A percentile compares a stretch with the other conserved stretches of the same genome.
Evolutionary conservation across 1,140 invertebrate genomes (phyloP).

Genomic region (Alviniconcha marisindica): DNA sequence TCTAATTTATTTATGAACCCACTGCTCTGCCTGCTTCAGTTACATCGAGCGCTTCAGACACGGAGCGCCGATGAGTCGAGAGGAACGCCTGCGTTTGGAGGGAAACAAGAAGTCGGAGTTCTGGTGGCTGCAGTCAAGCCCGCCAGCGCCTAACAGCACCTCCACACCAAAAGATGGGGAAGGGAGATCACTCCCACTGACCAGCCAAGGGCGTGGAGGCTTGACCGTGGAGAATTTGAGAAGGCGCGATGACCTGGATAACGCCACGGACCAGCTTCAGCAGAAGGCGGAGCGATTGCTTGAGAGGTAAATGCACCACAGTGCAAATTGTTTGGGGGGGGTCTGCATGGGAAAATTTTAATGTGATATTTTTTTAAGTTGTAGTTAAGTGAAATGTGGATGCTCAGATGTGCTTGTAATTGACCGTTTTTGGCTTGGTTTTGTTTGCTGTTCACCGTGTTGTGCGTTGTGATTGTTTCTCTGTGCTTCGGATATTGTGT

Average conservation of each 20-base stretch:
- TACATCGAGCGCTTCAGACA: slow-evolving; percentile 67
- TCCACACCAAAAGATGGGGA: slow-evolving; percentile 21
- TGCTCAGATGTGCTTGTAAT: too few relatives aligned
- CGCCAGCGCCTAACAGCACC: slow-evolving; percentile 27
- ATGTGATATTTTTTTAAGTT: too few relatives aligned
- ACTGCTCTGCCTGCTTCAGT: too few relatives aligned
- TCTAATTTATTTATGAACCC: too few relatives aligned
- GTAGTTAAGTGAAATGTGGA: too few relatives aligned
- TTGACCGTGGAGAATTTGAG: slow-evolving; percentile 29
- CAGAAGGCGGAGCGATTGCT: slow-evolving; percentile 31
- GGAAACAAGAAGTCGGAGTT: slow-evolving; percentile 54
- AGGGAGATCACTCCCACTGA: slow-evolving; percentile 12
- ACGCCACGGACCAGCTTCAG: neutral
- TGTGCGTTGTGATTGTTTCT: too few relatives aligned
- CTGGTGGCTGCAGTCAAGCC: slow-evolving; percentile 61
- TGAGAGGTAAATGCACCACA: neutral
- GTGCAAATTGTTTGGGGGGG: too few relatives aligned
- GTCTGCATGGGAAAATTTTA: too few relatives aligned
- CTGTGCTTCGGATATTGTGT: too few relatives aligned
- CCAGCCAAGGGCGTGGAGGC: neutral
- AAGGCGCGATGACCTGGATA: slow-evolving; percentile 7
- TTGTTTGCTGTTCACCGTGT: too few relatives aligned
- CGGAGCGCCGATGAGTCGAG: slow-evolving; percentile 62
- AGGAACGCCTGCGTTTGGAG: slow-evolving; percentile 56
- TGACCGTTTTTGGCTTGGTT: too few relatives aligned